Evolutionary conservation across 2,113 vertebrate species (phyloP), one percentile per base, ranked within the genome.

Genomic region (Neodon shergylaensis): DNA sequence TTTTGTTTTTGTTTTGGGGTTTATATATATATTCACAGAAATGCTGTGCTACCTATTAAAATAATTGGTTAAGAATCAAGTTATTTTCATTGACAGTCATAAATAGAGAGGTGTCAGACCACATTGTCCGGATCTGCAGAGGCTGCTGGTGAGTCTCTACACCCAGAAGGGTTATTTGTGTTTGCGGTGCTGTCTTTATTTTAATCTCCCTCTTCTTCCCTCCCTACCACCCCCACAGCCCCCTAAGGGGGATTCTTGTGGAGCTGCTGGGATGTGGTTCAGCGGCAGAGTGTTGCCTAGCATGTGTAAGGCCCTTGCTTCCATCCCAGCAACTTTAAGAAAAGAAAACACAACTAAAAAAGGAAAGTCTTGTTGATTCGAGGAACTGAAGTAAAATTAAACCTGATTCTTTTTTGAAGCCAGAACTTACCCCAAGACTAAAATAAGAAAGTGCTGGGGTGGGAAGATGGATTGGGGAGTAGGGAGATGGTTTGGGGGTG

Each of bases 21-120:
- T 44, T 91, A 42, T 77, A 54, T 65, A 58, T 28, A 79, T 95
- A 94, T 96, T 94, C 95, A 96, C 73, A 94, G 95, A 97, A 94
- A 97, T 72, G 91, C 89, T 95, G 88, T 92, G 92, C 52, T 94
- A 83, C 88, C 68, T 96, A 95, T 95, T 91, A 91, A 96, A 97
- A 91, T 95, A 94, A 97, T 94, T 92, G 74, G 77, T 94, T 84
- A 87, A 77, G 86, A 49, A 94, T 91, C 78, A 88, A 95, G 95
- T 81, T 97, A 92, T 97, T 96, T 96, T 91, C 78, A 63, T 86
- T 84, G 81, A 90, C 49, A 24, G 78, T 92, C 94, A 96, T 91
- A 97, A 97, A 94, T 84, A 97, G 93, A 95, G 76, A 95, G 2
- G 90, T 61, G 97, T 74, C 58, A 97, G 97, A 97, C 97, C 82